Evolutionary conservation across 1,140 invertebrate species (phyloP), one percentile per base, ranked within the genome.

Genomic region (Globodera ellingtonae): DNA sequence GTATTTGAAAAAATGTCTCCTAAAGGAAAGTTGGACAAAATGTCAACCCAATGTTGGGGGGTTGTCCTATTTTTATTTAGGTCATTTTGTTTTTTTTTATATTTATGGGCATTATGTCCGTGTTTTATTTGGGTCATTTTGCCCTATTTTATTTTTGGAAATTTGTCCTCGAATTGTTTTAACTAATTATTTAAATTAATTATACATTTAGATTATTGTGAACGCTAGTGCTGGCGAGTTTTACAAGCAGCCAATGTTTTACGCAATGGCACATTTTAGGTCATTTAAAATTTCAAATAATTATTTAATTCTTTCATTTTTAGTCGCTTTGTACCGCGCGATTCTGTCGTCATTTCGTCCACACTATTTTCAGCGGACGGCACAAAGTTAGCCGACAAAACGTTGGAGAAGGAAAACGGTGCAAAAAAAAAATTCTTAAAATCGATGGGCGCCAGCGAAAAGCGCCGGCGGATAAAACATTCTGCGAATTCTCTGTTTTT

Each of bases 191-290:
- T 69, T 21, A 9, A 8, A 21, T 8, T 0, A 67, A 67, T 67
- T 67, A 21, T 0, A 24, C 5, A 13, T 67, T 21, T 10, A 69
- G 75, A 92, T 96, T 47, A 92, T 96, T 72, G 92, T 94, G 0
- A 93, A 94, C 84, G 89, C 91, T 0, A 90, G 91, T 71, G 79
- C 69, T 67, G 84, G 88, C 46, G 91, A 94, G 89, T 95, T 96
- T 85, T 94, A 94, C 86, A 95, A 95, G 87, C 94, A 96, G 84
- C 94, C 95, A 0, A 94, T 94, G 91, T 96, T 92, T 89, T 97
- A 96, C 89, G 93, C 92, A 7, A 90, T 96, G 84, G 94, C 93
- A 2, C 95, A 97, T 90, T 84, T 62, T 62, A 62, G 56, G 56
- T 35, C 3, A 35, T 35, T 18, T 2, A 15, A 15, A 15, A 18